Evolutionary conservation across 2,888 invertebrate species (phyloP).

Genomic region (Leucoma salicis): DNA sequence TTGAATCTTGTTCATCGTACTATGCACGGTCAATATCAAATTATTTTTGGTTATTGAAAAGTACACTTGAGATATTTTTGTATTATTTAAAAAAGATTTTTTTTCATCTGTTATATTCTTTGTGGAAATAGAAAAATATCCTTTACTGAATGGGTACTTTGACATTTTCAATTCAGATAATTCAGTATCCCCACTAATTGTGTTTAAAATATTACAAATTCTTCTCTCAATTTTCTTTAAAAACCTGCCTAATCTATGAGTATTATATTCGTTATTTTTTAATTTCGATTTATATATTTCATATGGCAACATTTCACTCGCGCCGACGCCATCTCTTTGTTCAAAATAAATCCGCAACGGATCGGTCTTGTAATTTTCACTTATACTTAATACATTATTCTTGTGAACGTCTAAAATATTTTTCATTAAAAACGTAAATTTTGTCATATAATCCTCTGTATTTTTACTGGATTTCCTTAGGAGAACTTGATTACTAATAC

Average conservation of each 20-base stretch:
- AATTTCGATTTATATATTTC: slow-evolving; percentile 57
- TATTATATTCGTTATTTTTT: slow-evolving; percentile 50
- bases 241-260: slow-evolving; percentile 52
- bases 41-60: slow-evolving; percentile 59
- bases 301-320: slow-evolving; percentile 56
- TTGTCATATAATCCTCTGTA: slow-evolving; percentile 51
- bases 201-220: slow-evolving; percentile 52
- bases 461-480: slow-evolving; percentile 37
- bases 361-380: slow-evolving; percentile 53
- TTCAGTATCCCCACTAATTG: slow-evolving; percentile 48
- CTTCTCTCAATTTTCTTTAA: slow-evolving; percentile 58
- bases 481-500: slow-evolving; percentile 29
- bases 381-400: slow-evolving; percentile 30
- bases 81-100: slow-evolving; percentile 40
- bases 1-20: slow-evolving; percentile 33
- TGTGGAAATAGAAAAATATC: slow-evolving; percentile 47
- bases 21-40: slow-evolving; percentile 61
- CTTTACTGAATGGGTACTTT: slow-evolving; percentile 63
- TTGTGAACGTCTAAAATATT: slow-evolving; percentile 23
- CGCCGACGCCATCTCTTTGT: slow-evolving; percentile 68
- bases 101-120: slow-evolving; percentile 41
- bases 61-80: slow-evolving; percentile 48
- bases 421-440: slow-evolving; percentile 50
- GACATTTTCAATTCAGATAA: slow-evolving; percentile 44
- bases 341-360: slow-evolving; percentile 66